Evolutionary conservation across 2,888 invertebrate genomes (phyloP), one percentile per base, ranked within the genome.

Genomic region (Torymus tubicola): DNA sequence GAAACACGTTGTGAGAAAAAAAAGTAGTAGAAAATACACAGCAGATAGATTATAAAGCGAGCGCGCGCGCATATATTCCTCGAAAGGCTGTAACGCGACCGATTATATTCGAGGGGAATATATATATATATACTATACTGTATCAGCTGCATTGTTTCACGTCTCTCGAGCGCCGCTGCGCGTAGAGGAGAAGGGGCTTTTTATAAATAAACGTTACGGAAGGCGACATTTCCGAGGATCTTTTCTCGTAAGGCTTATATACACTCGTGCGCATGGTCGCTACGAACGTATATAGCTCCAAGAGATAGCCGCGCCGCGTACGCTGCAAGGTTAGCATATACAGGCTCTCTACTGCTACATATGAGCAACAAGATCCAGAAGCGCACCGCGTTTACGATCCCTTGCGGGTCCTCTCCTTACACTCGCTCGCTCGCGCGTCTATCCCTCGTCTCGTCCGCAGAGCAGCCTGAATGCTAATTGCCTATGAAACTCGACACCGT

Each of bases 401-500:
- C 69, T 60, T 8, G 42, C 42, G 42, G 8, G 42, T 42, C 42
- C 42, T 42, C 42, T 42, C 42, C 42, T 31, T 8, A 21, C 21
- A 21, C 21, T 21, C 21, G 2, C 21, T 21, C 8, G 10, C 42
- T 42, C 42, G 42, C 42, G 42, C 24, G 53, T 61, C 16, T 42
- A n/a, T 55, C 60, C n/a, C 71, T 53, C 53, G 2, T 31, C 13
- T 55, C 24, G 65, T 50, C 61, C 42, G 42, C 42, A 42, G 60
- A 80, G 71, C 63, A 78, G 68, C 58, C 79, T 73, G 78, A 65
- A 83, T 83, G 83, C 79, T 84, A 82, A 85, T 84, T 84, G 83
- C 83, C 83, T 82, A 84, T 82, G 83, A 84, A 84, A 84, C 83
- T 83, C 67, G 81, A 84, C 82, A 82, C 83, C 80, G 78, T 69